Percentiles rank a stretch among this genome's conserved stretches.
These are phyloP conservation scores for Erythrolamprus reginae DNA, from an alignment of 2,113 vertebrate species.

Conservation along the genomic window DNA sequence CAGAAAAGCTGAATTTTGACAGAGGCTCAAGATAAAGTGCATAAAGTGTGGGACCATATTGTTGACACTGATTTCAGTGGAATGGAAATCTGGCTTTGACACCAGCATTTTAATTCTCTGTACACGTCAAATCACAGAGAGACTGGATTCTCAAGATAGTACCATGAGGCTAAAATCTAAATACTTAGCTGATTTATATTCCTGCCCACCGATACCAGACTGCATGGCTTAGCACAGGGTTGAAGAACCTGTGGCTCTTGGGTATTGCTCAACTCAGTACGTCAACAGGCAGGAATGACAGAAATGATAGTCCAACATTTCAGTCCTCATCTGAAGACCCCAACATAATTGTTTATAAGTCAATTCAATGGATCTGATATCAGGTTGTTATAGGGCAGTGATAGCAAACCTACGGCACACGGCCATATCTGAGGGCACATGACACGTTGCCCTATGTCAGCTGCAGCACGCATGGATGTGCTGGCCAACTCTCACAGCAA, in stretches of 20 bases:
- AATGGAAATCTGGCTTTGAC: not conserved
- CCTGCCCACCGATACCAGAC: too few relatives aligned
- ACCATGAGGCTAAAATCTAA: not conserved
- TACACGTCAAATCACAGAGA: not conserved
- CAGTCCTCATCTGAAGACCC: too few relatives aligned
- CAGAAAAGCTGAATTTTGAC: not conserved
- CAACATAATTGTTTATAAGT: not conserved
- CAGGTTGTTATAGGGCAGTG: not conserved
- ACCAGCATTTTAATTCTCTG: not conserved
- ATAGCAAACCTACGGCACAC: too few relatives aligned
- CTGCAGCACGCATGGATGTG: too few relatives aligned
- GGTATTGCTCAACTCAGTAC: not conserved
- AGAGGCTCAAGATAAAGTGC: too few relatives aligned
- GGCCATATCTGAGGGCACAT: too few relatives aligned
- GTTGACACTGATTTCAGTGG: not conserved
- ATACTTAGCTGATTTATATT: not conserved
- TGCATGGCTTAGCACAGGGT: not conserved
- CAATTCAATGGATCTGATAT: not conserved
- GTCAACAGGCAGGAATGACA: not conserved
- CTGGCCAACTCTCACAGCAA: too few relatives aligned
- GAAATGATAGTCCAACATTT: not conserved
- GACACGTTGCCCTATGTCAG: too few relatives aligned
- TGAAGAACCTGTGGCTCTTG: not conserved
- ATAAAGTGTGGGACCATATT: not conserved
- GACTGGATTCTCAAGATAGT: not conserved